phyloP scores from a whole-genome alignment of 1,140 invertebrate genomes.

The Heliothis virescens region DNA sequence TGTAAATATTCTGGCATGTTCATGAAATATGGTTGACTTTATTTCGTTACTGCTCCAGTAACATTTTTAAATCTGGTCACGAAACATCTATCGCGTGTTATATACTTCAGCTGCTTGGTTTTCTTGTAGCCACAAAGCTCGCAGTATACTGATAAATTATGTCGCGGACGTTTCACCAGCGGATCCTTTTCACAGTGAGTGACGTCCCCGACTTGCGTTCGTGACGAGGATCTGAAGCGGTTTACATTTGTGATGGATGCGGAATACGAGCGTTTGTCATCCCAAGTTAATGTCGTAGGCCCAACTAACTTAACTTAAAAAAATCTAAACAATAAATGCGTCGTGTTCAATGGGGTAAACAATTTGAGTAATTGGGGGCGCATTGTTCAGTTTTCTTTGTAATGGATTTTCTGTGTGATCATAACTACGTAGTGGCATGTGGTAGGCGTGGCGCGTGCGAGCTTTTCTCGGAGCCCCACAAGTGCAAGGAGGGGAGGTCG shows the following conservation, averaged over 20 bases:
- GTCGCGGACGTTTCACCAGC: constrained; percentile 24
- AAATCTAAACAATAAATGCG: background rate
- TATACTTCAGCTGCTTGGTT: constrained; percentile 8
- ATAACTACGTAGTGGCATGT: constrained; percentile 12
- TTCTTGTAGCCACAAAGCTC: constrained; percentile 18
- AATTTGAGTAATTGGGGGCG: background rate
- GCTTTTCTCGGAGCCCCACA: constrained; percentile 74
- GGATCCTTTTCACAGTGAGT: constrained; percentile 29
- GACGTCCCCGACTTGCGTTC: constrained; percentile 28
- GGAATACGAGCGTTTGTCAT: background rate
- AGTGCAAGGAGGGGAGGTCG: constrained; percentile 66
- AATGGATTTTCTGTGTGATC: constrained; percentile 17
- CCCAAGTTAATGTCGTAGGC: background rate
- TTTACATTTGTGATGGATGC: constrained; percentile 24
- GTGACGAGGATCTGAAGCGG: constrained; percentile 30
- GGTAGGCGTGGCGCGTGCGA: constrained; percentile 73
- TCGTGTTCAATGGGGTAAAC: background rate
- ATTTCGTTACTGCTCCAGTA: constrained; percentile 27
- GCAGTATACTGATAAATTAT: constrained; percentile 34
- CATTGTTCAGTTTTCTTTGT: background rate
- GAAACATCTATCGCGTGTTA: background rate
- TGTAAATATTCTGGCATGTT: constrained; percentile 27
- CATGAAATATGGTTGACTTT: constrained; percentile 23
- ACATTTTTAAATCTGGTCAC: constrained; percentile 17
- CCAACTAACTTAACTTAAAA: background rate